Percentiles rank a stretch among this genome's conserved stretches.
These are phyloP conservation scores for Melopsittacus undulatus DNA, from an alignment of 2,797 vertebrate species.

Conservation along the genomic window DNA sequence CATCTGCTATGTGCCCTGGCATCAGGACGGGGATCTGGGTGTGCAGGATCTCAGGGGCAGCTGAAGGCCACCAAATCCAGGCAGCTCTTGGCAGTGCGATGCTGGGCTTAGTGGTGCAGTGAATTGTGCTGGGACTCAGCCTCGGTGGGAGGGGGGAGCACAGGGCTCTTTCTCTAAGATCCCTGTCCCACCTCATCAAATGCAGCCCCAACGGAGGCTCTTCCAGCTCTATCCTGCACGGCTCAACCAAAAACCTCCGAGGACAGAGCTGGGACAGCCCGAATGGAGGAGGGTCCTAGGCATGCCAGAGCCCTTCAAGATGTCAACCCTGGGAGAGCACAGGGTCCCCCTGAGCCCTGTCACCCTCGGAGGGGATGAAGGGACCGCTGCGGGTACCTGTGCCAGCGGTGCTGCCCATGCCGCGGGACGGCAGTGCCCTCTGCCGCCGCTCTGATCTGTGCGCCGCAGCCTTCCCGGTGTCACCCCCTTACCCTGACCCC, in stretches of 20 bases:
- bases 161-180: neutral
- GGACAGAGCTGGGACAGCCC: neutral
- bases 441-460: neutral
- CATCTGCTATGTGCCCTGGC: neutral
- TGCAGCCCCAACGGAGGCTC: neutral
- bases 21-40: neutral
- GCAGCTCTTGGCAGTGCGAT: neutral
- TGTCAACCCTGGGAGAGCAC: fast-evolving
- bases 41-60: neutral
- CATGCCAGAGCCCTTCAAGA: neutral
- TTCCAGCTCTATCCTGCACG: neutral
- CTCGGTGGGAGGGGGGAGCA: fast-evolving
- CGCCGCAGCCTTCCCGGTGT: neutral
- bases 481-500: too few species aligned
- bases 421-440: neutral
- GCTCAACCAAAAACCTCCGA: neutral
- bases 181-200: neutral
- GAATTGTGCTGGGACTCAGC: neutral
- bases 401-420: neutral
- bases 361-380: neutral
- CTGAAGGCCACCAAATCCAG: neutral
- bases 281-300: neutral
- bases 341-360: neutral
- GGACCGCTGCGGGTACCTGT: neutral
- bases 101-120: neutral